Percentiles rank a stretch among this genome's conserved stretches.
Conservation (phyloP, 2,113 vertebrate genomes). For the Phaethornis superciliosus region DNA sequence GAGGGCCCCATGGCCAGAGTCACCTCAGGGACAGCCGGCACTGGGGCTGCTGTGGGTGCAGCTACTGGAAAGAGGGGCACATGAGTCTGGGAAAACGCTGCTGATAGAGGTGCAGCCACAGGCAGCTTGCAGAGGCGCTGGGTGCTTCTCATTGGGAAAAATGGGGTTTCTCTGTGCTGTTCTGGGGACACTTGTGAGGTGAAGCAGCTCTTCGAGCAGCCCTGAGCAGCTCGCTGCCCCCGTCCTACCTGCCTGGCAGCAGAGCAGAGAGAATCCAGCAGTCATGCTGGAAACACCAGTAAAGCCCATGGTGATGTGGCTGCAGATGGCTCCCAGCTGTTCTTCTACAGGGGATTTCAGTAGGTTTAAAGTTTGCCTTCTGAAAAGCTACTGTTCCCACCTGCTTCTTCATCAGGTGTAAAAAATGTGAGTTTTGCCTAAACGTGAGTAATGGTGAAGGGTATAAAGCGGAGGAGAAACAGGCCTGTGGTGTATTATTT, state of each 20-base stretch:
- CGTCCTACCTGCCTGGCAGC: fast-evolving
- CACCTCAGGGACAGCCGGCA: fast-evolving
- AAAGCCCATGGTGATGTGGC: fast-evolving
- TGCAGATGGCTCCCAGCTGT: background rate
- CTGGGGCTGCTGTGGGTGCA: background rate
- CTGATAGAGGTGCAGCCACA: background rate
- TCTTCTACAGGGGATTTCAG: fast-evolving
- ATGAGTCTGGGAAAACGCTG: fast-evolving
- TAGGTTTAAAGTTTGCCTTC: background rate
- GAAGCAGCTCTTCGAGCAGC: background rate
- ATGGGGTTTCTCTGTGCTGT: fast-evolving
- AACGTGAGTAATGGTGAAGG: background rate
- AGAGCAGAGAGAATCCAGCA: background rate
- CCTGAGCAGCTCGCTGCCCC: background rate
- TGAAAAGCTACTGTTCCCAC: background rate
- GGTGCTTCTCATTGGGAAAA: background rate
- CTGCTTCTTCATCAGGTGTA: background rate
- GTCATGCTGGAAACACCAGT: background rate
- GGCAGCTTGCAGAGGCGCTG: background rate
- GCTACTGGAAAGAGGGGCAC: fast-evolving
- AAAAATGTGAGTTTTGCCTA: background rate
- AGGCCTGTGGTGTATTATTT: background rate
- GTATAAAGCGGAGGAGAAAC: background rate
- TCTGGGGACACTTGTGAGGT: fast-evolving
- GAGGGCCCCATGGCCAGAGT: fast-evolving